These are phyloP conservation scores for Siniperca scherzeri DNA, from an alignment of 2,797 vertebrate species.

Conservation along the genomic window DNA sequence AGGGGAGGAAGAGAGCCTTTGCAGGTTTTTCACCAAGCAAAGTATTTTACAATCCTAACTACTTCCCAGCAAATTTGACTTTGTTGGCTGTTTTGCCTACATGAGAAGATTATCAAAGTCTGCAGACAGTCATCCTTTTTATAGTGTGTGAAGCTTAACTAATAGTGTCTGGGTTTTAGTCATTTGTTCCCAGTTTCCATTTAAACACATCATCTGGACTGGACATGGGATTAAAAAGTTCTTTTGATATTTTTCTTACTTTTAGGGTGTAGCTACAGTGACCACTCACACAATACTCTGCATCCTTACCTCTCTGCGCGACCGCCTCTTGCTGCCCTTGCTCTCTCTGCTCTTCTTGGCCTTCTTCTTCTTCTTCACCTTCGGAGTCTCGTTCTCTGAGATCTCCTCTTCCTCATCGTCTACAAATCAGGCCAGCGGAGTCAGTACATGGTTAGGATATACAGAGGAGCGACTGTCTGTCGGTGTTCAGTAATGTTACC, in stretches of 20 bases:
- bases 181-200: not conserved
- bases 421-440: constrained; percentile 57
- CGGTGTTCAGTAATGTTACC: not conserved
- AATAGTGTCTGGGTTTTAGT: not conserved
- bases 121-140: not conserved
- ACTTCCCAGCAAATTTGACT: constrained; percentile 1
- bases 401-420: constrained; percentile 96
- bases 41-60: not conserved
- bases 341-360: constrained; percentile 96
- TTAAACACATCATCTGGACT: not conserved
- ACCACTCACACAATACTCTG: not conserved
- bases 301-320: constrained; percentile 92
- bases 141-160: not conserved
- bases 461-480: not conserved
- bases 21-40: not conserved
- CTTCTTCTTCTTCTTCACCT: constrained; percentile 99
- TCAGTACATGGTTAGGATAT: constrained; percentile 5
- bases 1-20: not conserved
- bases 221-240: not conserved
- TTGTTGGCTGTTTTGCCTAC: not conserved
- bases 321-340: constrained; percentile 95
- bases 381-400: constrained; percentile 94
- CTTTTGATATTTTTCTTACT: not conserved
- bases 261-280: not conserved
- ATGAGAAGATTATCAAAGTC: constrained; percentile 1